Percentiles rank a stretch among this genome's conserved stretches.
phyloP scores from a whole-genome alignment of 1,140 invertebrate species.

The Hyphantria cunea region DNA sequence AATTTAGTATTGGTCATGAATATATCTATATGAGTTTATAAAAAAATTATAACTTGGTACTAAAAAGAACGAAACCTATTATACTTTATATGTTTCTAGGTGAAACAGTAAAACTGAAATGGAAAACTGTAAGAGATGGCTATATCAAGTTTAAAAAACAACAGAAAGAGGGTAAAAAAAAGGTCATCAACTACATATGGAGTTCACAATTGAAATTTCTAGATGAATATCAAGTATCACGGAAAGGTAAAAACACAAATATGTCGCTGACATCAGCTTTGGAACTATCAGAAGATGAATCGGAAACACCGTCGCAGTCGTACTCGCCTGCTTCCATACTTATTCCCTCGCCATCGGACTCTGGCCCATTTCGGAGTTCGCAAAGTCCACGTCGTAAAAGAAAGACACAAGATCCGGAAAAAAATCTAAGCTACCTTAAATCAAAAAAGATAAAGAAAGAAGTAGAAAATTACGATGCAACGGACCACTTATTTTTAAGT shows the following conservation, averaged over 20 bases:
- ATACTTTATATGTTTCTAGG: constrained; percentile 38
- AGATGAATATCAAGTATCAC: constrained; percentile 22
- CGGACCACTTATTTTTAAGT: constrained; percentile 41
- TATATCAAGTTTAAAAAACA: constrained; percentile 41
- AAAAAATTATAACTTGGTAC: too few relatives aligned
- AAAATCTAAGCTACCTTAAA: constrained; percentile 2
- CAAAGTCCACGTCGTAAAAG: not conserved
- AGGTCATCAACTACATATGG: constrained; percentile 31
- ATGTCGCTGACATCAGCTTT: not conserved
- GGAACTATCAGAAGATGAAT: not conserved
- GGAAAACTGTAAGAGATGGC: constrained; percentile 40
- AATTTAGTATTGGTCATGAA: too few relatives aligned
- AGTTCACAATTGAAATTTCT: constrained; percentile 34
- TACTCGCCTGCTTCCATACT: constrained; percentile 1
- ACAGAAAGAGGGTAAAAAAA: constrained; percentile 19
- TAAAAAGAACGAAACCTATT: too few relatives aligned
- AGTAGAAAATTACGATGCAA: constrained; percentile 20
- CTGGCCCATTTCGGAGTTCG: not conserved
- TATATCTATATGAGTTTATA: too few relatives aligned
- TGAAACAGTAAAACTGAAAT: constrained; percentile 36
- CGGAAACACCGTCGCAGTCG: not conserved
- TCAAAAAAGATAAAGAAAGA: constrained; percentile 19
- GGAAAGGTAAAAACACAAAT: constrained; percentile 1
- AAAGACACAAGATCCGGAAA: not conserved
- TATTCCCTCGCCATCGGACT: not conserved